Conservation (phyloP, 2,888 invertebrate species). For the Harpagoxenus sublaevis region DNA sequence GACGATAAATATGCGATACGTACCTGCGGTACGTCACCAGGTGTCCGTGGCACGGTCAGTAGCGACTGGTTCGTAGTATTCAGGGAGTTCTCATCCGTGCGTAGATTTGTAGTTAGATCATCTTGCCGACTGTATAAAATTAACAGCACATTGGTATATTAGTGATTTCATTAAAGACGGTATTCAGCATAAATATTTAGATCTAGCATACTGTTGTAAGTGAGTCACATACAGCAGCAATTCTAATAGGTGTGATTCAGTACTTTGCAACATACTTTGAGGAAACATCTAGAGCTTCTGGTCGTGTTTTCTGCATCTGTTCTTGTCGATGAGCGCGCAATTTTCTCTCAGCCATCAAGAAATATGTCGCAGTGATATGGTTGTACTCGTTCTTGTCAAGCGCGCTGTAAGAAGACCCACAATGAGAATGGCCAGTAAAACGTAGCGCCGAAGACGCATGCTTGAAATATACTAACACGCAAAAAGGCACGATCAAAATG, state of each 20-base stretch:
- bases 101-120: conserved; percentile 76
- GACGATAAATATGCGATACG: conserved; percentile 56
- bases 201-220: not conserved
- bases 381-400: conserved; percentile 98
- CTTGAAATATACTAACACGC: conserved; percentile 48
- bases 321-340: conserved; percentile 93
- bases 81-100: conserved; percentile 78
- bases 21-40: conserved; percentile 91
- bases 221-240: conserved; percentile 22
- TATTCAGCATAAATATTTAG: conserved; percentile 29
- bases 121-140: conserved; percentile 77
- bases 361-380: conserved; percentile 99
- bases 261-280: conserved; percentile 78
- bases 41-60: conserved; percentile 90
- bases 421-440: conserved; percentile 17
- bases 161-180: conserved; percentile 17
- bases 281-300: conserved; percentile 84
- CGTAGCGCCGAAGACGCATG: conserved; percentile 1
- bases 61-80: conserved; percentile 85
- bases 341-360: conserved; percentile 97
- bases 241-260: conserved; percentile 14
- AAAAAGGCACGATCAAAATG: conserved; percentile 33
- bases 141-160: conserved; percentile 4
- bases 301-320: conserved; percentile 86
- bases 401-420: conserved; percentile 88